Conservation (phyloP, 1,140 invertebrate genomes). For the Oncopeltus fasciatus region DNA sequence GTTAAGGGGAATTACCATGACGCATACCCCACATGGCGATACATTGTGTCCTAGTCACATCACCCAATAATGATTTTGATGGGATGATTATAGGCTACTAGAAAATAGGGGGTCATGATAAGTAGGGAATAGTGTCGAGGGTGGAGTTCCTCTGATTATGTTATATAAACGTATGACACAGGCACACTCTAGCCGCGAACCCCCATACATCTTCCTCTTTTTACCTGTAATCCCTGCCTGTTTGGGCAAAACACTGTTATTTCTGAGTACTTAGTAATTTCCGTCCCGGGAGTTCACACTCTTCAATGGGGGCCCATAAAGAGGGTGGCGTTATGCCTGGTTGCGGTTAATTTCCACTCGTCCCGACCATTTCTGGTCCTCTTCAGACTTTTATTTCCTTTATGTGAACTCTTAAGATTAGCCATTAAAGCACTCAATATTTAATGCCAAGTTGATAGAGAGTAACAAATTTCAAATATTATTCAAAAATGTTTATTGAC, state of each 20-base stretch:
- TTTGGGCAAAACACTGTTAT: conserved; percentile 3
- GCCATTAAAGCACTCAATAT: not conserved
- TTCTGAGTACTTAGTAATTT: not conserved
- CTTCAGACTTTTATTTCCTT: not conserved
- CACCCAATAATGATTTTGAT: too few relatives aligned
- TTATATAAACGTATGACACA: not conserved
- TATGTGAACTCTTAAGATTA: not conserved
- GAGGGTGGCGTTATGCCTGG: not conserved
- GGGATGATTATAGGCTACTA: too few relatives aligned
- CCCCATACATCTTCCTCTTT: not conserved
- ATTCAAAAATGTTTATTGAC: not conserved
- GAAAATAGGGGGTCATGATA: too few relatives aligned
- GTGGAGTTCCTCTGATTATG: not conserved
- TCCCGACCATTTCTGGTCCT: not conserved
- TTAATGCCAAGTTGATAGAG: not conserved
- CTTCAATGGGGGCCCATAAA: not conserved
- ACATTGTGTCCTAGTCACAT: too few relatives aligned
- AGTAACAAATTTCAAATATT: not conserved
- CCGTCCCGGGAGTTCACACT: not conserved
- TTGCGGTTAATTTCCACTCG: not conserved
- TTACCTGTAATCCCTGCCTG: not conserved
- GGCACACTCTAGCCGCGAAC: not conserved
- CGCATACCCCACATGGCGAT: too few relatives aligned
- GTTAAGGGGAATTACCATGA: too few relatives aligned
- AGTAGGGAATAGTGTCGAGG: not conserved